Percentiles rank a stretch among this genome's conserved stretches.
These are phyloP conservation scores for Pituophis catenifer DNA, from an alignment of 2,113 vertebrate species.

Conservation along the genomic window DNA sequence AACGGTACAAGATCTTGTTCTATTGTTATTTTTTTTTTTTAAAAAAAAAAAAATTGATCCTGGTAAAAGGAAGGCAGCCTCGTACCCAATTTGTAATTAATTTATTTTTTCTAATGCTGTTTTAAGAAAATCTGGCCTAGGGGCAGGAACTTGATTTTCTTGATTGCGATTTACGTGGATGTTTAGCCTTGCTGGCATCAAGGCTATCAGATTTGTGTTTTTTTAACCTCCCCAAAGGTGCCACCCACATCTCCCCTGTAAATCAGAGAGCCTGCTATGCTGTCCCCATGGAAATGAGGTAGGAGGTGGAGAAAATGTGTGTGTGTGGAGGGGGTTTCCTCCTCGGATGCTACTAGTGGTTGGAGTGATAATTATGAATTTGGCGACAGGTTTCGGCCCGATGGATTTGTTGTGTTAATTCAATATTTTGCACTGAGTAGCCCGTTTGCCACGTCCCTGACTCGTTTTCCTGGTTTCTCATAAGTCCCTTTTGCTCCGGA, in stretches of 20 bases:
- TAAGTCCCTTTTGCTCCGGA: neutral
- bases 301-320: neutral
- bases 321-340: too few species aligned
- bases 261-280: neutral
- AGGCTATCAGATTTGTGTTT: neutral
- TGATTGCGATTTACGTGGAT: neutral
- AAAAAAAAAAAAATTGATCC: too few species aligned
- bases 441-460: neutral
- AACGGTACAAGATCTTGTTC: neutral
- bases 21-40: neutral
- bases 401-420: neutral
- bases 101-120: neutral
- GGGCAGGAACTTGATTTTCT: neutral
- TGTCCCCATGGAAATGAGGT: constrained; percentile 49
- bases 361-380: neutral
- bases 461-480: neutral
- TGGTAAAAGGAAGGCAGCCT: neutral
- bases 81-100: neutral
- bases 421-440: neutral
- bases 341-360: too few species aligned
- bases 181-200: neutral
- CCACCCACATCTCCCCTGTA: too few species aligned
- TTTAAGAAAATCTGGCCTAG: neutral
- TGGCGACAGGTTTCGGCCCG: neutral
- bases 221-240: neutral